phyloP scores from a whole-genome alignment of 2,888 invertebrate genomes.

The Leucophenga montana region DNA sequence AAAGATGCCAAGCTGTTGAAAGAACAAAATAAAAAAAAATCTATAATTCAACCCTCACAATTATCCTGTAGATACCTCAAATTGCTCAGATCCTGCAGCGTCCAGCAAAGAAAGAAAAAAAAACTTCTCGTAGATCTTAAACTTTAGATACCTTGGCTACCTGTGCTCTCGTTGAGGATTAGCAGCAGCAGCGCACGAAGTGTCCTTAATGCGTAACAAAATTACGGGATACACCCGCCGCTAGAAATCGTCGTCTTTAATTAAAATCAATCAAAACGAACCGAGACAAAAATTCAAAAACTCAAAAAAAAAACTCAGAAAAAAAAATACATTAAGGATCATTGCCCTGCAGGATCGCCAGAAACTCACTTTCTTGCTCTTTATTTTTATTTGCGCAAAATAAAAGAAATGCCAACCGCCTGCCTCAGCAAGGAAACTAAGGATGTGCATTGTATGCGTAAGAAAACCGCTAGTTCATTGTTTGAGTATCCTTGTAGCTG shows the following conservation, averaged over 20 bases:
- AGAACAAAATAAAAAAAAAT: no score
- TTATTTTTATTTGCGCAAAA: conserved; percentile 22
- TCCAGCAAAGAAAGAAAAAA: not conserved
- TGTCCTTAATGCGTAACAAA: conserved; percentile 33
- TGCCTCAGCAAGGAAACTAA: no score
- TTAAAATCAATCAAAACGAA: conserved; percentile 63
- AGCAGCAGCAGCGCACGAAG: not conserved
- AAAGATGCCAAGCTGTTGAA: no score
- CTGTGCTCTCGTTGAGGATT: not conserved
- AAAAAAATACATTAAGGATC: not conserved
- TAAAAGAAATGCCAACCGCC: conserved; percentile 37
- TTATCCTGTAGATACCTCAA: no score
- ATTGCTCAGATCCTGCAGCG: not conserved
- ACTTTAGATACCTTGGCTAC: not conserved
- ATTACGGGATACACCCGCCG: conserved; percentile 32
- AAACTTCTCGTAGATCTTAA: no score
- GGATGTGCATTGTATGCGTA: conserved; percentile 44
- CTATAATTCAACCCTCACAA: no score
- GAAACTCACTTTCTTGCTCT: no score
- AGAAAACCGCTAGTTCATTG: conserved; percentile 63
- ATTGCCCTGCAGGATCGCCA: no score
- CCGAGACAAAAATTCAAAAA: conserved; percentile 44
- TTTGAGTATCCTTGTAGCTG: conserved; percentile 46
- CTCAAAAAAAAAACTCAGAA: not conserved
- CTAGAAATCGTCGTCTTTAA: conserved; percentile 48